Evolutionary conservation across 35 echinoderm and acorn worm genomes (phyloP).

Genomic region (Lytechinus variegatus): DNA sequence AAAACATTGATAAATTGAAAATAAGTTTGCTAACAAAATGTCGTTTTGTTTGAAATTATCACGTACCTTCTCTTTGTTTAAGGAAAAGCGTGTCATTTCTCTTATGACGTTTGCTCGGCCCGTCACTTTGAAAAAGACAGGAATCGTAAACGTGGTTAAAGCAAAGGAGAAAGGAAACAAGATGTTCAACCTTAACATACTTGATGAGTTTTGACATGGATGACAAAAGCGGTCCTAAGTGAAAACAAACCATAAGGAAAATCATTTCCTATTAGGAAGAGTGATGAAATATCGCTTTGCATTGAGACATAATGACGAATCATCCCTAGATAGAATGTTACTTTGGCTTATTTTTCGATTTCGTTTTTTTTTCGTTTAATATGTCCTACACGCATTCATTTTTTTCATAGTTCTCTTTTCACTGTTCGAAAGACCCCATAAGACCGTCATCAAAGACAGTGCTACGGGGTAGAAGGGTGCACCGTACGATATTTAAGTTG

Average conservation of each 20-base stretch:
- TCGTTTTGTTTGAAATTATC: too few species aligned
- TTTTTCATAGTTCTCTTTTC: too few species aligned
- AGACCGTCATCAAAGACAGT: too few species aligned
- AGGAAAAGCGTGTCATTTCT: too few species aligned
- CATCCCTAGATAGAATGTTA: not conserved
- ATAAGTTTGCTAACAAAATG: too few species aligned
- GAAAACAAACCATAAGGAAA: not conserved
- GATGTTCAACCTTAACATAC: not conserved
- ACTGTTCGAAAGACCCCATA: too few species aligned
- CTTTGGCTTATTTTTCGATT: not conserved
- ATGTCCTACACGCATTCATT: too few species aligned
- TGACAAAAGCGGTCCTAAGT: not conserved
- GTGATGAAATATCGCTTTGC: not conserved
- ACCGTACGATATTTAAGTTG: too few species aligned
- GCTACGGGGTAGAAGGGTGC: too few species aligned
- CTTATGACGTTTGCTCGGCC: not conserved
- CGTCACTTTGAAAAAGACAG: not conserved
- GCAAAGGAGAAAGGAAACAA: not conserved
- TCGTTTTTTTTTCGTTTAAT: too few species aligned
- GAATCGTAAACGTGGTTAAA: not conserved
- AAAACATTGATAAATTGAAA: too few species aligned
- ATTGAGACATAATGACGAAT: not conserved
- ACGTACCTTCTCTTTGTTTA: too few species aligned
- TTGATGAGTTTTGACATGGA: not conserved
- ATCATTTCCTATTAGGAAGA: not conserved